These are phyloP conservation scores for Drosophila tripunctata DNA, from an alignment of 2,888 invertebrate species.

Conservation along the genomic window DNA sequence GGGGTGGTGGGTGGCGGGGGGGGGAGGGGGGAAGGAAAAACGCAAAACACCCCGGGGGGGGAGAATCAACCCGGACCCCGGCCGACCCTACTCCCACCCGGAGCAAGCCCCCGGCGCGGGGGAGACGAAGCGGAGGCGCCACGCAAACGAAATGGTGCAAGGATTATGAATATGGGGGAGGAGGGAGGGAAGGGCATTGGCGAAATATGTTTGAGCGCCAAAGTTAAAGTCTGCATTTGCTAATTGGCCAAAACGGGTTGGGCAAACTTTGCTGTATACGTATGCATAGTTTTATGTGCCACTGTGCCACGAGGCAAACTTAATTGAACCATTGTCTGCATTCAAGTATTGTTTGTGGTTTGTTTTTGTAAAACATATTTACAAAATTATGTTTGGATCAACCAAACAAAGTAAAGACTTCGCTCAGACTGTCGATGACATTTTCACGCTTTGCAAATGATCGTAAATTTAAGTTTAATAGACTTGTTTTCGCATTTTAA, in stretches of 20 bases:
- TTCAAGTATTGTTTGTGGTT: background rate
- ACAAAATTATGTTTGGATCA: background rate
- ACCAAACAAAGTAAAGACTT: background rate
- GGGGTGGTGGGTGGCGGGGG: too few relatives aligned
- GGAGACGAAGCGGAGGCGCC: too few relatives aligned
- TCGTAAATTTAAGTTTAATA: conserved; percentile 64
- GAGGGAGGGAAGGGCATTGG: too few relatives aligned
- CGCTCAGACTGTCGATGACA: conserved; percentile 30
- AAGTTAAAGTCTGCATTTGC: conserved; percentile 5
- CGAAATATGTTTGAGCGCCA: conserved; percentile 3
- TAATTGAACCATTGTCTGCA: background rate
- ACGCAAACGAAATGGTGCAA: too few relatives aligned
- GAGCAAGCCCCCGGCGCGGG: too few relatives aligned
- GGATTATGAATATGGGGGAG: too few relatives aligned
- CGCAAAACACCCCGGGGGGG: too few relatives aligned
- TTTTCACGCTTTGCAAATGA: conserved; percentile 41
- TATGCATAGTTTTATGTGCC: background rate
- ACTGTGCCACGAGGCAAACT: background rate
- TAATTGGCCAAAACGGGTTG: conserved; percentile 3
- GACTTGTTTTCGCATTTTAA: conserved; percentile 34
- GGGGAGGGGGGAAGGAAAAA: too few relatives aligned
- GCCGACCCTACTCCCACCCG: too few relatives aligned
- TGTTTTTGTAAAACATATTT: background rate
- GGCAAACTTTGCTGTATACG: background rate
- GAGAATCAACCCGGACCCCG: too few relatives aligned